Percentiles rank a stretch among this genome's conserved stretches.
Conservation (phyloP, 2,113 vertebrate species). For the Cinclus mexicanus region DNA sequence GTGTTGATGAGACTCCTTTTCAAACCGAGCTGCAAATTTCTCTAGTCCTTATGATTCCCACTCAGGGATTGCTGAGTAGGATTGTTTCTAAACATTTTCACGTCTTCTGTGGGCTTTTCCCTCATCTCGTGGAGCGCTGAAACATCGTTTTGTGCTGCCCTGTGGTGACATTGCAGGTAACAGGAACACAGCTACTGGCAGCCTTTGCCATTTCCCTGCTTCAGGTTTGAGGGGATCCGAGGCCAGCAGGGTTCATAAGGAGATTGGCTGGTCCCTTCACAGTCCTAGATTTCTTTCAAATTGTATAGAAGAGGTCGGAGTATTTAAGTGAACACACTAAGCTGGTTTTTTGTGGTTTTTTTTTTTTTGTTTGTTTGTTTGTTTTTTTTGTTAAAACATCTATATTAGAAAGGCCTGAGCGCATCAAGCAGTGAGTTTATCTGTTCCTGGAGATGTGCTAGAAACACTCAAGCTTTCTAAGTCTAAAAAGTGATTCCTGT, state of each 20-base stretch:
- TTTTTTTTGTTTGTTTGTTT: too few relatives aligned
- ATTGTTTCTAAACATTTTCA: neutral
- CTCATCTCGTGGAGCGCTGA: neutral
- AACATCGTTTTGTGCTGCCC: fast-evolving
- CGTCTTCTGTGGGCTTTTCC: neutral
- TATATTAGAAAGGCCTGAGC: neutral
- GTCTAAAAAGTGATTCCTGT: neutral
- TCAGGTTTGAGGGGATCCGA: neutral
- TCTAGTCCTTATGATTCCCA: neutral
- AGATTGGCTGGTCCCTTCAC: neutral
- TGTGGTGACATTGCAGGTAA: neutral
- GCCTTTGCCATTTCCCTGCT: neutral
- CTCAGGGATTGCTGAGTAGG: neutral
- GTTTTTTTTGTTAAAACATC: neutral
- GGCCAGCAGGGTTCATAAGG: neutral
- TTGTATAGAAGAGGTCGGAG: neutral
- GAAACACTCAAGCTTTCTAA: neutral
- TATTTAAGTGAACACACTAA: neutral
- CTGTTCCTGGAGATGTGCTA: neutral
- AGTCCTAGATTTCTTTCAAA: neutral
- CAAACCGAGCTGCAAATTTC: neutral
- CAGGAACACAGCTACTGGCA: neutral
- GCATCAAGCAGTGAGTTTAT: neutral
- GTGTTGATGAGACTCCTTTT: neutral
- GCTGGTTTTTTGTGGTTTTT: neutral